phyloP scores from a whole-genome alignment of 2,888 invertebrate genomes.

The Eupithecia tripunctaria region DNA sequence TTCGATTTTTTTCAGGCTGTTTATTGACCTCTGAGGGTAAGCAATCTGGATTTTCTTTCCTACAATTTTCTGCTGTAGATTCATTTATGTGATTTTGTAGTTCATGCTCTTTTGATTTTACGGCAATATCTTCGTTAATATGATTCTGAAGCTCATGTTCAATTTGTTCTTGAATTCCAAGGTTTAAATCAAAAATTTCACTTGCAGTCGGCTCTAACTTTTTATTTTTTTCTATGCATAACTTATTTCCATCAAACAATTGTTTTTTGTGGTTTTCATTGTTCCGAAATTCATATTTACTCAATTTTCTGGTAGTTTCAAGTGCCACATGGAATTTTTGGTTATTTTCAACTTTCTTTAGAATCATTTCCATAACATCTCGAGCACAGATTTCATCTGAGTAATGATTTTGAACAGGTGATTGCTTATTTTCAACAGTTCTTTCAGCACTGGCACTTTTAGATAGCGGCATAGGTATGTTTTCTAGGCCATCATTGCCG shows the following conservation, averaged over 20 bases:
- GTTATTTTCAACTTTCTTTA: slow-evolving; percentile 56
- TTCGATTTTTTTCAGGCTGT: slow-evolving; percentile 63
- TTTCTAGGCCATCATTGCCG: slow-evolving; percentile 46
- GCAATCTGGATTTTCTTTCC: slow-evolving; percentile 57
- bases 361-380: slow-evolving; percentile 57
- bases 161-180: slow-evolving; percentile 58
- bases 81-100: slow-evolving; percentile 59
- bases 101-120: neutral
- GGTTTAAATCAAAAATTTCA: slow-evolving; percentile 32
- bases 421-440: slow-evolving; percentile 33
- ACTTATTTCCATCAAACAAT: slow-evolving; percentile 53
- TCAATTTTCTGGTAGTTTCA: slow-evolving; percentile 48
- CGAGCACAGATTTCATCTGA: slow-evolving; percentile 56
- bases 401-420: slow-evolving; percentile 29
- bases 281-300: slow-evolving; percentile 56
- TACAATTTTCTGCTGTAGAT: slow-evolving; percentile 58
- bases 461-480: slow-evolving; percentile 46
- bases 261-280: slow-evolving; percentile 53
- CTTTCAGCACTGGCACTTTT: slow-evolving; percentile 42
- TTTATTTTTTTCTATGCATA: slow-evolving; percentile 36
- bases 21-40: slow-evolving; percentile 43
- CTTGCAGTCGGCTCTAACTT: slow-evolving; percentile 36
- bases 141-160: slow-evolving; percentile 52
- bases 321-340: slow-evolving; percentile 53
- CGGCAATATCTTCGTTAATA: slow-evolving; percentile 6